Conservation (phyloP, 2,797 vertebrate species). For the Syngnathus acus region DNA sequence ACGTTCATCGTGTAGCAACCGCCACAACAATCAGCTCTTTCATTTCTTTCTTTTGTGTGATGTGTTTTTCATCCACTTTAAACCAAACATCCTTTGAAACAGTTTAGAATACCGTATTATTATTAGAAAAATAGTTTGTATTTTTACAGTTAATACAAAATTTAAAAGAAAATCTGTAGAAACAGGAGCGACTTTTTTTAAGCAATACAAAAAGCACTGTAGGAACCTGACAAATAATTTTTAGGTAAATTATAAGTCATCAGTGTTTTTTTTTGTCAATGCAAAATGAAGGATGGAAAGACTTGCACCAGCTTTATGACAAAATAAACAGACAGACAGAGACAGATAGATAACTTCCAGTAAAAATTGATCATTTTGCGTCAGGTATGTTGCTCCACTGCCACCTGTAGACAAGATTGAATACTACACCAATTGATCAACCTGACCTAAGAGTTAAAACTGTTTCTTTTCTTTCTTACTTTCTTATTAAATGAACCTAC, state of each 20-base stretch:
- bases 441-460: neutral
- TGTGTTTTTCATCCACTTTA: neutral
- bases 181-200: too few relatives aligned
- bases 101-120: too few relatives aligned
- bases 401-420: slow-evolving; percentile 49
- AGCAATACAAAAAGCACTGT: too few relatives aligned
- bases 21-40: neutral
- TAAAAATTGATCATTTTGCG: neutral
- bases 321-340: neutral
- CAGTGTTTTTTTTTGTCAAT: too few relatives aligned
- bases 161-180: too few relatives aligned
- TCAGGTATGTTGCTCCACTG: slow-evolving; percentile 52
- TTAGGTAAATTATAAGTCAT: too few relatives aligned
- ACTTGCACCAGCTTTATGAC: too few relatives aligned
- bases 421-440: slow-evolving; percentile 15
- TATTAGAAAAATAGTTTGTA: too few relatives aligned
- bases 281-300: too few relatives aligned
- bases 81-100: neutral
- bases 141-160: neutral
- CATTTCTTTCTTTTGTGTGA: neutral
- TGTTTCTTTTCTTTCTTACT: neutral
- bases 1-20: neutral
- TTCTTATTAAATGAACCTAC: too few relatives aligned
- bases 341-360: neutral
- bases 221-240: too few relatives aligned